Conservation (phyloP, 2,797 vertebrate genomes). For the Melanotaenia pygmaea region DNA sequence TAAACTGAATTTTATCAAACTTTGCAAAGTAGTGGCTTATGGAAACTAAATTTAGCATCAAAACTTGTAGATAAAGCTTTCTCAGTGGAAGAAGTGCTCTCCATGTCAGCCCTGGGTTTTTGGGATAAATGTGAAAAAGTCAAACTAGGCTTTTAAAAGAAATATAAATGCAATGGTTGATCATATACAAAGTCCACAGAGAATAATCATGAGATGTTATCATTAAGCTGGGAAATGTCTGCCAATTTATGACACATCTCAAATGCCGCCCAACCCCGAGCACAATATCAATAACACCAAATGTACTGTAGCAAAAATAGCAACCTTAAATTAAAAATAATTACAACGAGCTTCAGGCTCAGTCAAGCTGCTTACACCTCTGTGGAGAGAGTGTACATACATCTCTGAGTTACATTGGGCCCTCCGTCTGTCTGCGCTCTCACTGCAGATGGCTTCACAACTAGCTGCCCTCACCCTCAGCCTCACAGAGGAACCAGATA, state of each 20-base stretch:
- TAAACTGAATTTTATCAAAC: neutral
- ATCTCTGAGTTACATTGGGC: conserved; percentile 65
- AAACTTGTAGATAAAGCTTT: too few species aligned
- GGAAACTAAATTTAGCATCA: neutral
- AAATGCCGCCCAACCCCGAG: conserved; percentile 31
- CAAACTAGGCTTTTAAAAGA: conserved; percentile 13
- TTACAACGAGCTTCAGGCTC: conserved; percentile 64
- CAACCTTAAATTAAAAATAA: conserved; percentile 51
- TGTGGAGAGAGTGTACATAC: conserved; percentile 52
- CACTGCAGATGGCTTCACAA: conserved; percentile 84
- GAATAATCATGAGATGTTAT: conserved; percentile 27
- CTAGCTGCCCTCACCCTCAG: conserved; percentile 71
- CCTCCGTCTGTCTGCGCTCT: conserved; percentile 77
- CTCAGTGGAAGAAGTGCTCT: too few species aligned
- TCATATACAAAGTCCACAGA: conserved; percentile 34
- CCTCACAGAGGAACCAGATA: conserved; percentile 63
- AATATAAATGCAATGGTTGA: conserved; percentile 1
- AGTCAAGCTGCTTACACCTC: conserved; percentile 58
- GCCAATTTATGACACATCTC: conserved; percentile 28
- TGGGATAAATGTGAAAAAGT: neutral
- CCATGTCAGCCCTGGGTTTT: too few species aligned
- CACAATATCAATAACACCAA: conserved; percentile 68
- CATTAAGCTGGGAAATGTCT: conserved; percentile 46
- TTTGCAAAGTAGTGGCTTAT: neutral
- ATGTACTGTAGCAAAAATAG: conserved; percentile 77